These are phyloP conservation scores for Neosilurus mollespiculum DNA, from an alignment of 2,797 vertebrate genomes.

Conservation along the genomic window DNA sequence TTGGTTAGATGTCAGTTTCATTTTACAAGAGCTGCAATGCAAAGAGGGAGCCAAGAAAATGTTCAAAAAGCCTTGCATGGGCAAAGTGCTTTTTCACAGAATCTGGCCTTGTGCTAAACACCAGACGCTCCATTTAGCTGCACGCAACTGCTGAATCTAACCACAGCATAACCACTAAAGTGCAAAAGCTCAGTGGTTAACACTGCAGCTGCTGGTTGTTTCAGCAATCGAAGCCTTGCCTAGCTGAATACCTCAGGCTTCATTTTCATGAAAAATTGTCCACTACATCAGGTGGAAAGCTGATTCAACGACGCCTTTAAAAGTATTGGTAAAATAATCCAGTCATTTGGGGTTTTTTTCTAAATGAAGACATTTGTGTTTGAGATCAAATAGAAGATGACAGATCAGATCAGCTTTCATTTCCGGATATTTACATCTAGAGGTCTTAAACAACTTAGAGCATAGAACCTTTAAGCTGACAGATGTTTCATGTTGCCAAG, in stretches of 20 bases:
- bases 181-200: background rate
- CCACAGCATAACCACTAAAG: background rate
- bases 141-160: background rate
- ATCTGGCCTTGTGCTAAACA: background rate
- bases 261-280: background rate
- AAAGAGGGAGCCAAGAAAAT: slow-evolving; percentile 10
- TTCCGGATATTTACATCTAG: background rate
- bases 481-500: background rate
- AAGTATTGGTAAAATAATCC: background rate
- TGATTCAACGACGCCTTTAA: background rate
- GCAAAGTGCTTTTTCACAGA: slow-evolving; percentile 13
- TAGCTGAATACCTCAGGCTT: background rate
- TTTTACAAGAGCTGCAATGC: background rate
- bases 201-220: background rate
- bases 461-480: too few species aligned
- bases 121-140: background rate
- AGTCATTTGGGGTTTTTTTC: too few species aligned
- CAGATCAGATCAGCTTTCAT: background rate
- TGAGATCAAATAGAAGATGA: background rate
- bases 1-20: background rate
- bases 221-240: background rate
- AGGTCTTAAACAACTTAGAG: background rate
- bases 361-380: background rate
- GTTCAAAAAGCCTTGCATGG: background rate
- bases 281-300: background rate